Base-by-base conservation (phyloP, 1,140 invertebrate genomes). In the Arion vulgaris region DNA sequence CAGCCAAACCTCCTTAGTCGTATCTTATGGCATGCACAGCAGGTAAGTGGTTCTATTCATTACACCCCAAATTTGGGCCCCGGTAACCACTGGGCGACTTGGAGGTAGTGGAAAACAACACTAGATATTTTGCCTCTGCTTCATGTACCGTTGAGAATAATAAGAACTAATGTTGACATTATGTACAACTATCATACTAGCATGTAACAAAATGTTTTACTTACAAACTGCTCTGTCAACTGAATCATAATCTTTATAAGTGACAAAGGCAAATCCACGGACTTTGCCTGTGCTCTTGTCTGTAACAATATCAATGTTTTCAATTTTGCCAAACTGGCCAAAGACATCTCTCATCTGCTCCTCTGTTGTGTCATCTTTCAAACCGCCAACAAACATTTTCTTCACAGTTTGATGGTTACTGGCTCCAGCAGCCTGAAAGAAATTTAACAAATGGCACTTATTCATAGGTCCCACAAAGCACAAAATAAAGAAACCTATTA, bases 351-450 rank as follows among this genome's bases (percentile, higher is more conserved):
- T 36, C n/a, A 86, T 83, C 76, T 80, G 75, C 9, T 86, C 85
- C 2, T 86, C 85, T 34, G 85, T 86, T 11, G 84, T 85, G 75
- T 86, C 85, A 76, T 89, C 86, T 66, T 88, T 90, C 80, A 90
- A 36, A 13, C 88, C 89, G 1, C 98, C 98, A 92, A 99, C 73
- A 99, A 99, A 94, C 99, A 99, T 89, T 98, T 96, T 89, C 95
- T 94, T 77, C 87, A 88, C 85, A 75, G 86, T 32, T 34, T 85
- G 81, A 36, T 86, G 85, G 51, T 83, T 82, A 23, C 80, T 84
- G 69, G 39, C 76, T 71, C 80, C 84, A 75, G 38, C 82, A 78
- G 84, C 68, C 38, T 84, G n/a, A 45, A 66, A 2, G 23, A 23
- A 57, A 7, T 45, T 45, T 1, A 57, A 57, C 53, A 57, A 57